These are phyloP conservation scores for Toxonevra muliebris DNA, from an alignment of 2,888 invertebrate species.

Conservation along the genomic window DNA sequence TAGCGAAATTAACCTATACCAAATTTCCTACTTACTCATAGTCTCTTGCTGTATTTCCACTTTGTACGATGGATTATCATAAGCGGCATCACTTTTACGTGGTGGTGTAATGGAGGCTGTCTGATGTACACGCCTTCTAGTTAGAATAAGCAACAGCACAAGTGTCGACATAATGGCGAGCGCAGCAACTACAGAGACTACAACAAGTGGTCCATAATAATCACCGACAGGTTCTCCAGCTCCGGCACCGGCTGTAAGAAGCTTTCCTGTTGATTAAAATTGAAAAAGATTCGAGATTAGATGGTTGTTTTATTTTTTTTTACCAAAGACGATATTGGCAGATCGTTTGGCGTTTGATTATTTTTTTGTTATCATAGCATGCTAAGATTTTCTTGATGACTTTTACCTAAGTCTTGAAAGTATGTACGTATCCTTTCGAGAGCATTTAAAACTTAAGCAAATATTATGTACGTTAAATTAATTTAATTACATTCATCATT, in stretches of 20 bases:
- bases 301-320: neutral
- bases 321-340: neutral
- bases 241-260: constrained; percentile 63
- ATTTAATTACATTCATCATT: neutral
- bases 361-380: neutral
- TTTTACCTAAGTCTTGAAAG: constrained; percentile 55
- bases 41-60: constrained; percentile 92
- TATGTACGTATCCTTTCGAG: constrained; percentile 51
- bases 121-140: constrained; percentile 76
- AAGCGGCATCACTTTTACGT: constrained; percentile 85
- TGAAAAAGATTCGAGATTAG: constrained; percentile 6
- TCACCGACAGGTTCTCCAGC: constrained; percentile 69
- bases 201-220: constrained; percentile 89
- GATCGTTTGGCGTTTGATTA: neutral
- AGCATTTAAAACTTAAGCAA: constrained; percentile 50
- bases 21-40: constrained; percentile 73
- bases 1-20: neutral
- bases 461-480: constrained; percentile 1
- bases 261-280: constrained; percentile 65
- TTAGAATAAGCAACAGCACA: constrained; percentile 80
- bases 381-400: constrained; percentile 4
- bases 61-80: constrained; percentile 94
- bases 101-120: constrained; percentile 83
- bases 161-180: constrained; percentile 84
- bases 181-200: constrained; percentile 87